These are phyloP conservation scores for Venustaconcha ellipsiformis DNA, from an alignment of 1,140 invertebrate genomes.

Conservation along the genomic window DNA sequence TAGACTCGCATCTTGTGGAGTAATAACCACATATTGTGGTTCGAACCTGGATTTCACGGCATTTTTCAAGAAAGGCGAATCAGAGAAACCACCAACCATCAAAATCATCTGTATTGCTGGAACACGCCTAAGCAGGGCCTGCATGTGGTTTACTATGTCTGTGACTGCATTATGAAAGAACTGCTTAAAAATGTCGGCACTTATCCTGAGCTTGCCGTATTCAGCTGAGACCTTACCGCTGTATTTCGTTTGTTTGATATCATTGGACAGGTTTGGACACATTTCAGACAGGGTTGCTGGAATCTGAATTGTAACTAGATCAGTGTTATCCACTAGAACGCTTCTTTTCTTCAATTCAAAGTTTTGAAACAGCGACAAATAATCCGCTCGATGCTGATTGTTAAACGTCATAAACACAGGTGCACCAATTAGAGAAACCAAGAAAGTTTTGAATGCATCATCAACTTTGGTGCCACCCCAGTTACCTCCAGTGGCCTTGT, in stretches of 20 bases:
- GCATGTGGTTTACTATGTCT: neutral
- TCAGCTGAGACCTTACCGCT: neutral
- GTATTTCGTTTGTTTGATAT: neutral
- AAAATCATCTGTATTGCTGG: neutral
- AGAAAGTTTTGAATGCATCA: conserved; percentile 2
- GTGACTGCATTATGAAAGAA: conserved; percentile 3
- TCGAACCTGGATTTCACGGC: neutral
- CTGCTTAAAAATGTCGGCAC: neutral
- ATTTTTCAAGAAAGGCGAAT: conserved; percentile 12
- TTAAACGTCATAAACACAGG: neutral
- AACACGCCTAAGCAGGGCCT: neutral
- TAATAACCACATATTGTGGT: neutral
- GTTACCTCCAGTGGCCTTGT: conserved; percentile 8
- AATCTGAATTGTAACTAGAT: conserved; percentile 5
- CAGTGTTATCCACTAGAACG: neutral
- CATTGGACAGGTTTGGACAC: neutral
- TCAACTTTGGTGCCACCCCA: conserved; percentile 13
- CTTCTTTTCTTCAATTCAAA: conserved; percentile 19
- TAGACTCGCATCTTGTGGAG: conserved; percentile 3
- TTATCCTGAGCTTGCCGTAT: conserved; percentile 8
- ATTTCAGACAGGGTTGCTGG: neutral
- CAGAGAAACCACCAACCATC: conserved; percentile 22
- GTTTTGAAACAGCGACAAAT: conserved; percentile 5
- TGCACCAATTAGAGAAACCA: neutral
- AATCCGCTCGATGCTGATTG: neutral